A percentile compares a stretch with the other conserved stretches of the same genome.
Evolutionary conservation across 2,888 invertebrate species (phyloP).

Genomic region (Trisateles emortualis): DNA sequence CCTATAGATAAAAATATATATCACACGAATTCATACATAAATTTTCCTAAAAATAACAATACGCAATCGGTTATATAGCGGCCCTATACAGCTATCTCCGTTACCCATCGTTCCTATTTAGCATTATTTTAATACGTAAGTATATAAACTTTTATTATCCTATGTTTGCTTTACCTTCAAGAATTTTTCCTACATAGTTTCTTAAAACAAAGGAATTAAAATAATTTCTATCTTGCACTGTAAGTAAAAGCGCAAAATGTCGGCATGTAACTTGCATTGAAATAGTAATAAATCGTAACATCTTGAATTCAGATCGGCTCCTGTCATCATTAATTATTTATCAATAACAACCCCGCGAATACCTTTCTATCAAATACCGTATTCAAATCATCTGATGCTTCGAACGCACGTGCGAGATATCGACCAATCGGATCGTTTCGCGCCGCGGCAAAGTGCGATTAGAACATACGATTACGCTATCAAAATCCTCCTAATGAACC

Average conservation of each 20-base stretch:
- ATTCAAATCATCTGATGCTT: constrained; percentile 55
- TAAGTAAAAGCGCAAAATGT: constrained; percentile 13
- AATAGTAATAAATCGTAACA: constrained; percentile 37
- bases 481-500: constrained; percentile 68
- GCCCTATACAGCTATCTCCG: too few species aligned
- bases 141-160: too few species aligned
- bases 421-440: constrained; percentile 63
- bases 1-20: too few species aligned
- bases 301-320: constrained; percentile 40
- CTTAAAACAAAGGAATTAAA: constrained; percentile 10
- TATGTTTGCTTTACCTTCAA: too few species aligned
- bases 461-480: constrained; percentile 59
- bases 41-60: too few species aligned
- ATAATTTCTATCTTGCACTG: not conserved
- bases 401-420: constrained; percentile 61
- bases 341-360: constrained; percentile 45
- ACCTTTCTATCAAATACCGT: constrained; percentile 49
- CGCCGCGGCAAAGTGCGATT: constrained; percentile 64
- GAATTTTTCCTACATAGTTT: too few species aligned
- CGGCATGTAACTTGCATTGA: constrained; percentile 22
- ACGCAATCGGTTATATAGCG: too few species aligned
- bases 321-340: constrained; percentile 55
- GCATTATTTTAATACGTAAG: too few species aligned
- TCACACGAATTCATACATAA: too few species aligned
- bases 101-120: too few species aligned